phyloP scores from a whole-genome alignment of 2,113 vertebrate genomes.

The Lycaon pictus region DNA sequence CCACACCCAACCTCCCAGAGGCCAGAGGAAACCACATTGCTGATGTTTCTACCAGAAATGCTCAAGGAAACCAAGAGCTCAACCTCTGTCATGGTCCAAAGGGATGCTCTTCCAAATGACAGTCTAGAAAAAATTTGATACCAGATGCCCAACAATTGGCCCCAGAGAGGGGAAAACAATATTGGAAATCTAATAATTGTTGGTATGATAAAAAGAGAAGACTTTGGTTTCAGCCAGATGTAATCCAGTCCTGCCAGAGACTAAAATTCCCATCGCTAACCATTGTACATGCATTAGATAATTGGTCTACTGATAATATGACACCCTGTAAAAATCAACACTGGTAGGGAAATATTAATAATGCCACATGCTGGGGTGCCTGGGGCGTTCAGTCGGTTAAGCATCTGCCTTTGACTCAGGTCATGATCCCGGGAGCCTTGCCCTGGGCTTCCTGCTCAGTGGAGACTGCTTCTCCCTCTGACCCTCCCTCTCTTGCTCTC shows the following conservation, averaged over 20 bases:
- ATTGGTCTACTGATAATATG: not conserved
- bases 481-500: too few relatives aligned
- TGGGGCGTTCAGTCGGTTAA: too few relatives aligned
- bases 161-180: not conserved
- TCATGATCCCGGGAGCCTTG: too few relatives aligned
- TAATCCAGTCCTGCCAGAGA: not conserved
- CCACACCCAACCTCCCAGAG: not conserved
- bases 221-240: not conserved
- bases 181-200: not conserved
- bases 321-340: not conserved
- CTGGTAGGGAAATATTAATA: not conserved
- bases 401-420: too few relatives aligned
- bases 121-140: not conserved
- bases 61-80: not conserved
- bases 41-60: not conserved
- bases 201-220: not conserved
- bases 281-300: not conserved
- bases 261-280: not conserved
- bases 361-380: not conserved
- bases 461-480: too few relatives aligned
- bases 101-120: not conserved
- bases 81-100: not conserved
- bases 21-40: not conserved
- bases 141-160: not conserved
- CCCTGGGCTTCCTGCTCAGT: too few relatives aligned